phyloP scores from a whole-genome alignment of 2,888 invertebrate species.

The Hyppa rectilinea region DNA sequence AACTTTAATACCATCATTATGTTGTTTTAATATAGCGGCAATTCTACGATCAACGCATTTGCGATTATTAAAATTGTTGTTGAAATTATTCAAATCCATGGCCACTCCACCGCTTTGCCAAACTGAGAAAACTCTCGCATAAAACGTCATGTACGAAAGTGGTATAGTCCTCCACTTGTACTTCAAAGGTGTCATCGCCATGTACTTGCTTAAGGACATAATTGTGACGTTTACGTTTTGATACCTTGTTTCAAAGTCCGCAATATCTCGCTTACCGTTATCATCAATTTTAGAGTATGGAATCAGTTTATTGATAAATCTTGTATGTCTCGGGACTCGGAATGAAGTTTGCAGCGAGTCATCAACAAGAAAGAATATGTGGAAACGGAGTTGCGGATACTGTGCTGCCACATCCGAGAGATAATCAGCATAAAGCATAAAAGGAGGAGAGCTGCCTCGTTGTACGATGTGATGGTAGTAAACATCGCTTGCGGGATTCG shows the following conservation, averaged over 20 bases:
- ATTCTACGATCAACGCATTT: conserved; percentile 72
- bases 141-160: conserved; percentile 84
- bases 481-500: conserved; percentile 78
- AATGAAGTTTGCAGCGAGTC: conserved; percentile 72
- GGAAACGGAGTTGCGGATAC: conserved; percentile 79
- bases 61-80: conserved; percentile 71
- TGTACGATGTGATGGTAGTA: conserved; percentile 80
- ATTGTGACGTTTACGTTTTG: conserved; percentile 85
- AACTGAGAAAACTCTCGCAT: conserved; percentile 87
- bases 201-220: conserved; percentile 81
- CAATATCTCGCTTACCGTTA: conserved; percentile 71
- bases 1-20: conserved; percentile 80
- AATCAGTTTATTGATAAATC: conserved; percentile 74
- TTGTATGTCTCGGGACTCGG: conserved; percentile 68
- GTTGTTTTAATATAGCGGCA: conserved; percentile 78
- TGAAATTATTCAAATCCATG: conserved; percentile 78
- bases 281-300: conserved; percentile 70
- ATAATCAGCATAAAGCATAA: conserved; percentile 77
- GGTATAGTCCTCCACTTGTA: conserved; percentile 87
- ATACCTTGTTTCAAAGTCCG: conserved; percentile 77
- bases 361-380: conserved; percentile 82
- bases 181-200: conserved; percentile 87
- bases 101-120: conserved; percentile 91
- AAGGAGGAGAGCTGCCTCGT: conserved; percentile 71
- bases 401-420: conserved; percentile 77